phyloP scores from a whole-genome alignment of 2,797 vertebrate species.

The Hipposideros larvatus region DNA sequence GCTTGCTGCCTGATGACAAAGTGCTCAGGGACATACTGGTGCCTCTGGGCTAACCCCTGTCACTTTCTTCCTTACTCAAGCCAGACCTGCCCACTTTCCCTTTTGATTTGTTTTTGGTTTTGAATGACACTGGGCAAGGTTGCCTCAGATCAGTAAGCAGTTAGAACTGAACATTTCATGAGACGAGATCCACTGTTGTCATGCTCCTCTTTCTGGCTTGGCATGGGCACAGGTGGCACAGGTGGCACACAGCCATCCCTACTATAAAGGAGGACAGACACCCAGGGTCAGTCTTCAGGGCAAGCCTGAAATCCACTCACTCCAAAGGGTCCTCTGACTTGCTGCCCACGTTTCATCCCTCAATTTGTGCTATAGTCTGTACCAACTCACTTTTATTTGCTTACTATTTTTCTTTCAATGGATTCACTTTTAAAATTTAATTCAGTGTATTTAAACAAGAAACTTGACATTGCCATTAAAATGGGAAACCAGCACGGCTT shows the following conservation, averaged over 20 bases:
- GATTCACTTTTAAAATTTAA: not conserved
- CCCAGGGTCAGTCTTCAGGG: not conserved
- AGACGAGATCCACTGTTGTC: accelerated
- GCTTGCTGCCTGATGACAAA: not conserved
- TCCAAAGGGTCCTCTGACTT: not conserved
- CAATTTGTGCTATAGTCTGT: too few relatives aligned
- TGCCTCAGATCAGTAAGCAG: not conserved
- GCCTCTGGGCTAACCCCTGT: not conserved
- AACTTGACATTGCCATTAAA: not conserved
- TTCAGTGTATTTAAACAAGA: not conserved
- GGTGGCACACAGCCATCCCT: accelerated
- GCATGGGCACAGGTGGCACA: not conserved
- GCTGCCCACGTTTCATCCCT: not conserved
- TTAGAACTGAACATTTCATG: not conserved
- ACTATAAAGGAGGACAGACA: accelerated
- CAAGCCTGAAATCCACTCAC: not conserved
- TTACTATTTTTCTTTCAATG: not conserved
- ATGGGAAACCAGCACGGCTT: not conserved
- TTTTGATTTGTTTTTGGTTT: not conserved
- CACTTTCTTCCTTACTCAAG: not conserved
- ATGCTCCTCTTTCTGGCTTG: not conserved
- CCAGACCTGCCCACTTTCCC: not conserved
- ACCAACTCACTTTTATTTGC: not conserved
- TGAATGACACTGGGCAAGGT: not conserved
- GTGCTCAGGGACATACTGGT: not conserved